Percentiles rank a stretch among this genome's conserved stretches.
Conservation (phyloP, 2,888 invertebrate species). For the Odontocerum albicorne region DNA sequence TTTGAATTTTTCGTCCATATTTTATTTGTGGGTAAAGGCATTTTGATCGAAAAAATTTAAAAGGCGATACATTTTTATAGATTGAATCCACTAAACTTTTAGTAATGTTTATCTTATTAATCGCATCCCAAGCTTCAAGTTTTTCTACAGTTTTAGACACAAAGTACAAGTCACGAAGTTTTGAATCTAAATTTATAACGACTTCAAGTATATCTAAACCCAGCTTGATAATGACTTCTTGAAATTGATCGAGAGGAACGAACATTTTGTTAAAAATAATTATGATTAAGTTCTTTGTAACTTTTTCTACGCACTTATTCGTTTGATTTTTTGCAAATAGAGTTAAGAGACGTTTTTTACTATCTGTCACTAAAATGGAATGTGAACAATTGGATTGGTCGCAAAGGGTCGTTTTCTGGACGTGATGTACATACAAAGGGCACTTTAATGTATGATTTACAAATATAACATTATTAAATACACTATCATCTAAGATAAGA, state of each 20-base stretch:
- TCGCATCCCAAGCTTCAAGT: slow-evolving; percentile 1
- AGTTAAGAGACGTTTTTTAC: background rate
- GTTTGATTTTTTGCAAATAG: background rate
- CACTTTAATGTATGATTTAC: background rate
- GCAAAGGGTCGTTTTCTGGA: background rate
- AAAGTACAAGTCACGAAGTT: too few relatives aligned
- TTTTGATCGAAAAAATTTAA: background rate
- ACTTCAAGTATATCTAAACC: background rate
- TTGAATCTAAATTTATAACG: background rate
- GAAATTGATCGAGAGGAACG: background rate
- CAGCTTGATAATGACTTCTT: background rate
- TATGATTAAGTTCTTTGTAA: background rate
- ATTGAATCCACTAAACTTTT: background rate
- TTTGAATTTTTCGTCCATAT: background rate
- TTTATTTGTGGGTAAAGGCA: background rate
- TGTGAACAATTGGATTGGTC: background rate
- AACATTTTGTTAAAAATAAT: background rate
- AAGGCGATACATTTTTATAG: background rate
- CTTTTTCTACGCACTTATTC: background rate
- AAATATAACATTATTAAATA: background rate
- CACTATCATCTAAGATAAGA: background rate
- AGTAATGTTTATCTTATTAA: background rate
- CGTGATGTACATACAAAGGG: background rate
- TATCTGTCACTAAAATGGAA: background rate
- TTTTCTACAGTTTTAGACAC: background rate